phyloP scores from a whole-genome alignment of 2,888 invertebrate genomes.

The Lycia hirtaria region DNA sequence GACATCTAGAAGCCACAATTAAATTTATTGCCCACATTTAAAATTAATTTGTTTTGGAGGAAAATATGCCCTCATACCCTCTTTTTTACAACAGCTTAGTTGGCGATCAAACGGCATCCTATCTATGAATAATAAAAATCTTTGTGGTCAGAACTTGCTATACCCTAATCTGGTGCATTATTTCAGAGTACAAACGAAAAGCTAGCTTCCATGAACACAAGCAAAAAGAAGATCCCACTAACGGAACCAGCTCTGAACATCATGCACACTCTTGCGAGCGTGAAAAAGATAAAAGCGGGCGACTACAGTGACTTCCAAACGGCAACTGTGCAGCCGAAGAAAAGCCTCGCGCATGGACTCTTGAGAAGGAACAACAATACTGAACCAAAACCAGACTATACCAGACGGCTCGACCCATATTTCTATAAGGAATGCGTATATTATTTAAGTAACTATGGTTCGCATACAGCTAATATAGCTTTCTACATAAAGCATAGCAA shows the following conservation, averaged over 20 bases:
- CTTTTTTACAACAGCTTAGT: no score
- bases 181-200: conserved; percentile 77
- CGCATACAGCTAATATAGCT: conserved; percentile 89
- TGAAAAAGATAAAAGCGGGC: conserved; percentile 84
- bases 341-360: conserved; percentile 77
- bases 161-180: no score
- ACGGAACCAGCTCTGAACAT: conserved; percentile 86
- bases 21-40: no score
- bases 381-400: conserved; percentile 68
- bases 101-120: no score
- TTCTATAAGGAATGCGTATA: conserved; percentile 92
- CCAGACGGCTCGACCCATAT: conserved; percentile 80
- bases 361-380: conserved; percentile 65
- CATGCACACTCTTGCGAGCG: conserved; percentile 84
- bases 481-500: conserved; percentile 91
- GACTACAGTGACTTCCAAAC: conserved; percentile 84
- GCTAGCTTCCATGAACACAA: conserved; percentile 69
- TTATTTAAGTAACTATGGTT: conserved; percentile 93
- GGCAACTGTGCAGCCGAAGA: conserved; percentile 65
- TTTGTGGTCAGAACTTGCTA: no score
- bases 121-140: no score
- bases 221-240: conserved; percentile 78
- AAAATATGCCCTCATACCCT: no score
- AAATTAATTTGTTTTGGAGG: no score
- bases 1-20: no score